These are phyloP conservation scores for Rhaphigaster nebulosa DNA, from an alignment of 2,888 invertebrate genomes.

Conservation along the genomic window DNA sequence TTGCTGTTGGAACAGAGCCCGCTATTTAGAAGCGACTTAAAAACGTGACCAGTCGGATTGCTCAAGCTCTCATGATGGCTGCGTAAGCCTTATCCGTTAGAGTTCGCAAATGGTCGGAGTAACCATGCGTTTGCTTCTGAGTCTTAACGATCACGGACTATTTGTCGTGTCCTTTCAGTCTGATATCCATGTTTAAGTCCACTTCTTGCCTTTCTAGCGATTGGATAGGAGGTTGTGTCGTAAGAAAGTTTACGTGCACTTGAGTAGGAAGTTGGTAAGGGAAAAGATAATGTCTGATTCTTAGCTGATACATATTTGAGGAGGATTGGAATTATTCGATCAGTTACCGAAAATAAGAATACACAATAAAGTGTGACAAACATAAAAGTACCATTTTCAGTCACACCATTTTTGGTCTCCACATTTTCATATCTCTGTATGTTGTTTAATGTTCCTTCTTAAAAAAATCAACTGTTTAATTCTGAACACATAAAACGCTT, in stretches of 20 bases:
- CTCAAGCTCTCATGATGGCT: background rate
- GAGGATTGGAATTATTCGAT: too few relatives aligned
- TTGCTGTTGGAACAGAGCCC: background rate
- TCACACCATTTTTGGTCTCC: too few relatives aligned
- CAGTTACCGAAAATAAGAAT: too few relatives aligned
- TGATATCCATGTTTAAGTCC: background rate
- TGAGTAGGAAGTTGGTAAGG: background rate
- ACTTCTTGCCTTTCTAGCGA: background rate
- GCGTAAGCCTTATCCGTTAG: background rate
- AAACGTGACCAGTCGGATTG: constrained; percentile 26
- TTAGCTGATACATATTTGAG: too few relatives aligned
- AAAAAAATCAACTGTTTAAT: too few relatives aligned
- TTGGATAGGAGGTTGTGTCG: background rate
- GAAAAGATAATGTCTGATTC: too few relatives aligned
- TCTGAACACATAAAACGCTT: too few relatives aligned
- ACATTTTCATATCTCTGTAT: too few relatives aligned
- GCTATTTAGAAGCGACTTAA: constrained; percentile 4
- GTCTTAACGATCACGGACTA: background rate
- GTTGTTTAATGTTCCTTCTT: too few relatives aligned
- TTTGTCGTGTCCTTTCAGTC: background rate
- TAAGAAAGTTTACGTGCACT: background rate
- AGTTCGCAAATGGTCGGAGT: background rate
- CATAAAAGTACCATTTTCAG: too few relatives aligned
- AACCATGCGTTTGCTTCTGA: background rate
- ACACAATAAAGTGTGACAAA: too few relatives aligned